Conservation (phyloP, 2,888 invertebrate genomes). For the Dendrolimus pini region DNA sequence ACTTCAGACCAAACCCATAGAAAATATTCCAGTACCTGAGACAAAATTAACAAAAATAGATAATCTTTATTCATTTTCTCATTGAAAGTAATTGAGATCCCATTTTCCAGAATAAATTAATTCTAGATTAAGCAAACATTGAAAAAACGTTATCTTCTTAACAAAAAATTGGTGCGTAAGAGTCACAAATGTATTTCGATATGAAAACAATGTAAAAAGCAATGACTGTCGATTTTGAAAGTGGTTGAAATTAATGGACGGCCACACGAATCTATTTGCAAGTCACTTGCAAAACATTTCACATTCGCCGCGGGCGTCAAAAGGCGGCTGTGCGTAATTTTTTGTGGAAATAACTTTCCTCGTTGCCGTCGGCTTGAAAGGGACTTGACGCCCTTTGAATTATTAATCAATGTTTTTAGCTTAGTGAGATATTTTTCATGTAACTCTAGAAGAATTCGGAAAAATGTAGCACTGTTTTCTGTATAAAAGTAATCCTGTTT, state of each 20-base stretch:
- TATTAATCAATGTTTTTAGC: not conserved
- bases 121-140: too few species aligned
- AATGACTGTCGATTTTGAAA: too few species aligned
- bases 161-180: too few species aligned
- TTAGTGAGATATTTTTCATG: not conserved
- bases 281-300: not conserved
- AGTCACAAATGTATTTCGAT: not conserved
- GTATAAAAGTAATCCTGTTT: too few species aligned
- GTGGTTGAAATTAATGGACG: not conserved
- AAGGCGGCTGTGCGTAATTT: not conserved
- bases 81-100: too few species aligned
- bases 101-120: too few species aligned
- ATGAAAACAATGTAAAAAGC: not conserved
- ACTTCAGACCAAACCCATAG: too few species aligned
- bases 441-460: not conserved
- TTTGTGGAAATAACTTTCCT: constrained; percentile 5
- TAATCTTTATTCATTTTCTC: too few species aligned
- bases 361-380: constrained; percentile 4
- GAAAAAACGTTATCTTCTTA: too few species aligned
- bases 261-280: not conserved
- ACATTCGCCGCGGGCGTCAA: not conserved
- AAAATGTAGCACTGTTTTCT: not conserved
- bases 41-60: too few species aligned
- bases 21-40: too few species aligned
- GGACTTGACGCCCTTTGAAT: not conserved